These are phyloP conservation scores for Equus quagga DNA, from an alignment of 2,113 vertebrate genomes.

Conservation along the genomic window DNA sequence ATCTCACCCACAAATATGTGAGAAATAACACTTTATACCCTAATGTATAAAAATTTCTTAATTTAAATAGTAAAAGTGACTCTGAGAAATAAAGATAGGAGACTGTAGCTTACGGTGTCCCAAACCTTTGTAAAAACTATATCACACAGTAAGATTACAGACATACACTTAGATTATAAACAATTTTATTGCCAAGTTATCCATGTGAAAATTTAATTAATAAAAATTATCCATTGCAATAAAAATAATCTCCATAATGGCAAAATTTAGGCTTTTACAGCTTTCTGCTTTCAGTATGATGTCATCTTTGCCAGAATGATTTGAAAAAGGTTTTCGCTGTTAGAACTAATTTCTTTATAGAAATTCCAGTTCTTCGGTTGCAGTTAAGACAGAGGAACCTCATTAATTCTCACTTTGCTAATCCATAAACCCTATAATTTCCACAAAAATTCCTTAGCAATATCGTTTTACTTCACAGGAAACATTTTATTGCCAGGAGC, in stretches of 20 bases:
- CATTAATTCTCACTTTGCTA: slow-evolving; percentile 80
- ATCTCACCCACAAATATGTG: slow-evolving; percentile 49
- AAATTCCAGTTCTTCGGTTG: slow-evolving; percentile 62
- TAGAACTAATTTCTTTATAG: slow-evolving; percentile 67
- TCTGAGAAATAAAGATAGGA: slow-evolving; percentile 73
- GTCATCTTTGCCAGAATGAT: slow-evolving; percentile 56
- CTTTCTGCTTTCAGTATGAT: slow-evolving; percentile 52
- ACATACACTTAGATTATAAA: slow-evolving; percentile 54
- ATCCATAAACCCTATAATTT: slow-evolving; percentile 78
- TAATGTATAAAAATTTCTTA: slow-evolving; percentile 51
- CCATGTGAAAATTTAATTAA: slow-evolving; percentile 74
- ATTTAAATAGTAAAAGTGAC: slow-evolving; percentile 59
- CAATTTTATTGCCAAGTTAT: slow-evolving; percentile 69
- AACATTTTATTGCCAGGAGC: slow-evolving; percentile 74
- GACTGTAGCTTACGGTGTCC: slow-evolving; percentile 8
- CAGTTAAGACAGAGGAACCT: slow-evolving; percentile 68
- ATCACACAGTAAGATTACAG: slow-evolving; percentile 16
- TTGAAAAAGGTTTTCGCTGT: slow-evolving; percentile 46
- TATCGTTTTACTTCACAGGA: slow-evolving; percentile 78
- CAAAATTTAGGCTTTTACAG: slow-evolving; percentile 54
- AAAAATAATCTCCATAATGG: slow-evolving; percentile 67
- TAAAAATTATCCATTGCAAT: slow-evolving; percentile 66
- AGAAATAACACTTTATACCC: slow-evolving; percentile 46
- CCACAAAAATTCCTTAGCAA: slow-evolving; percentile 69
- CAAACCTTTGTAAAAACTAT: slow-evolving; percentile 54